Percentiles rank a stretch among this genome's conserved stretches.
Evolutionary conservation across 2,797 vertebrate genomes (phyloP).

Genomic region (Bryconaethiops microstoma): DNA sequence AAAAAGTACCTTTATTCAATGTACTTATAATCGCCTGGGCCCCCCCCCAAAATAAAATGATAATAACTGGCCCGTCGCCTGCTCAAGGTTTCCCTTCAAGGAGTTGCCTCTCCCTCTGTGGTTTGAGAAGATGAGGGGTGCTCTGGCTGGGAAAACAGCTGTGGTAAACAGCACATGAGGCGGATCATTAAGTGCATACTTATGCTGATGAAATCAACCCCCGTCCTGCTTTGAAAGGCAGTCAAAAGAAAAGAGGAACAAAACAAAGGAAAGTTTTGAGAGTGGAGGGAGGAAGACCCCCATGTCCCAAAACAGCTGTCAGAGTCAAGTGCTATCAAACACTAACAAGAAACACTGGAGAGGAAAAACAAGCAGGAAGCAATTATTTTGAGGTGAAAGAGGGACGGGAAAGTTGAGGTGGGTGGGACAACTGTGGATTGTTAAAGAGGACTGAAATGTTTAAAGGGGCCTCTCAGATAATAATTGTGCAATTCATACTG

Average conservation of each 20-base stretch:
- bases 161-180: conserved; percentile 14
- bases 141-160: conserved; percentile 15
- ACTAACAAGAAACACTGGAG: conserved; percentile 26
- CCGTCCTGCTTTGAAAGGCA: conserved; percentile 14
- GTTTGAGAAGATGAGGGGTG: conserved; percentile 15
- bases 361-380: conserved; percentile 32
- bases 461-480: not conserved
- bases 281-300: not conserved
- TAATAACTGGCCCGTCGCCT: not conserved
- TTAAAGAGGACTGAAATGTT: not conserved
- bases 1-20: not conserved
- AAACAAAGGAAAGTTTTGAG: conserved; percentile 11
- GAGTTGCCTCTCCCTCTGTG: not conserved
- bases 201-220: conserved; percentile 31
- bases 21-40: too few relatives aligned
- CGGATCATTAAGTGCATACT: conserved; percentile 37
- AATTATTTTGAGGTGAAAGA: not conserved
- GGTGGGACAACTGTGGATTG: not conserved
- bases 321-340: not conserved
- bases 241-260: not conserved
- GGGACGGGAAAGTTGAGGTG: not conserved
- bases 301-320: conserved; percentile 5
- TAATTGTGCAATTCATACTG: not conserved
- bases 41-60: too few relatives aligned
- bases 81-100: not conserved